A percentile compares a stretch with the other conserved stretches of the same genome.
Evolutionary conservation across 2,113 vertebrate genomes (phyloP).

Genomic region (Pelecanus crispus): DNA sequence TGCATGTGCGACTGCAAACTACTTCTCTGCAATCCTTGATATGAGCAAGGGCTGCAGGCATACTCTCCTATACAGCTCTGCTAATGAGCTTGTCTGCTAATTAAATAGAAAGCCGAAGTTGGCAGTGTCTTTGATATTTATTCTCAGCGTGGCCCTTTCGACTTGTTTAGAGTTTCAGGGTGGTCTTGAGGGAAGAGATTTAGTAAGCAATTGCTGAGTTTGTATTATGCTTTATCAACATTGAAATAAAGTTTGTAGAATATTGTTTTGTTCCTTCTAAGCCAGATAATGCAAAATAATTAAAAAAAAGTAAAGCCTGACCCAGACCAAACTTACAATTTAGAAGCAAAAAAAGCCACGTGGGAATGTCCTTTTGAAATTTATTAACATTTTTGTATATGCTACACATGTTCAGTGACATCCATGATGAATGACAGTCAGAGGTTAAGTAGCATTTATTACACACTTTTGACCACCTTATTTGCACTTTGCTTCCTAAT

Average conservation of each 20-base stretch:
- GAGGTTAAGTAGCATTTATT: neutral
- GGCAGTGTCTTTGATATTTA: constrained; percentile 48
- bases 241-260: constrained; percentile 33
- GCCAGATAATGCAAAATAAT: neutral
- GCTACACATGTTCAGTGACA: neutral
- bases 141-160: constrained; percentile 19
- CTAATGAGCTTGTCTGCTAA: constrained; percentile 57
- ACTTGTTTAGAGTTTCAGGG: constrained; percentile 53
- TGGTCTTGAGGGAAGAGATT: constrained; percentile 22
- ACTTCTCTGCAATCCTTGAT: constrained; percentile 22
- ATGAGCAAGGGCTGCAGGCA: constrained; percentile 35
- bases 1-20: constrained; percentile 37
- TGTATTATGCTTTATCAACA: constrained; percentile 37
- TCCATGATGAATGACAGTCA: neutral
- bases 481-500: neutral
- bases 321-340: neutral
- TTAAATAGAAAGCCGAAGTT: constrained; percentile 13
- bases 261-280: constrained; percentile 1
- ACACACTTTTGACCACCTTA: neutral
- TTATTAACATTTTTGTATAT: neutral
- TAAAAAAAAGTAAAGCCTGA: neutral
- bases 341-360: neutral
- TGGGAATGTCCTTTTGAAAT: neutral
- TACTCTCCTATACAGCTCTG: constrained; percentile 15
- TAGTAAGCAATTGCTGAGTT: constrained; percentile 8